Base-by-base conservation (phyloP, 37 sponge, comb jelly and placozoan genomes). In the Haliclona indistincta region DNA sequence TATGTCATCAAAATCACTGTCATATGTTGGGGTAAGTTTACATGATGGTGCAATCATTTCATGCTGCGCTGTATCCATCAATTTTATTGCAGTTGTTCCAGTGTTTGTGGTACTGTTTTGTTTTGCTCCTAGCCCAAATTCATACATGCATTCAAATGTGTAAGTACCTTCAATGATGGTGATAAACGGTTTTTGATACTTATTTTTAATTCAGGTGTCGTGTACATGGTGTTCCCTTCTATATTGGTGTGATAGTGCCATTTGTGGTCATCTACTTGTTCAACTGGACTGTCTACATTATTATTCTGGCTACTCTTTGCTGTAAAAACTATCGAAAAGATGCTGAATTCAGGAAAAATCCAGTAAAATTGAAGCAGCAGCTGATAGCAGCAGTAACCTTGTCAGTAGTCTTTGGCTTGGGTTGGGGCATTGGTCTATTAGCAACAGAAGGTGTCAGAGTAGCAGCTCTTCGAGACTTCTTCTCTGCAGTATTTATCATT, bases 21-120 rank as follows among this genome's bases (percentile, higher is more conserved):
- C 22, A 66, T 75, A 15, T 40, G 54, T 45, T 82, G 83, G 83
- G 53, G 83, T 82, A 51, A 74, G 83, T 58, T 25, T 37, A n/a
- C n/a, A n/a, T n/a, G 40, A 70, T 70, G 13, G 42, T 13, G 26
- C 5, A 37, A n/a, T 44, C n/a, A n/a, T n/a, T n/a, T n/a, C n/a
- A n/a, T n/a, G n/a, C n/a, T n/a, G n/a, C n/a, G n/a, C n/a, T n/a
- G n/a, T n/a, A n/a, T n/a, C n/a, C n/a, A 22, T 70, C 25, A n/a
- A n/a, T n/a, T 71, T 51, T 33, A 4, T 6, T 71, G 3, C 37
- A 71, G 72, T 71, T 11, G 63, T 36, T 61, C 61, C 75, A 36
- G 63, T 36, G 1, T 39, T 61, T 33, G 58, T 56, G 3, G 63
- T 56, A 6, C 22, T 38, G 0, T 74, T 58, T 23, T 67, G 41